A percentile compares a stretch with the other conserved stretches of the same genome.
Conservation (phyloP, 2,113 vertebrate genomes). For the Lonchura striata region DNA sequence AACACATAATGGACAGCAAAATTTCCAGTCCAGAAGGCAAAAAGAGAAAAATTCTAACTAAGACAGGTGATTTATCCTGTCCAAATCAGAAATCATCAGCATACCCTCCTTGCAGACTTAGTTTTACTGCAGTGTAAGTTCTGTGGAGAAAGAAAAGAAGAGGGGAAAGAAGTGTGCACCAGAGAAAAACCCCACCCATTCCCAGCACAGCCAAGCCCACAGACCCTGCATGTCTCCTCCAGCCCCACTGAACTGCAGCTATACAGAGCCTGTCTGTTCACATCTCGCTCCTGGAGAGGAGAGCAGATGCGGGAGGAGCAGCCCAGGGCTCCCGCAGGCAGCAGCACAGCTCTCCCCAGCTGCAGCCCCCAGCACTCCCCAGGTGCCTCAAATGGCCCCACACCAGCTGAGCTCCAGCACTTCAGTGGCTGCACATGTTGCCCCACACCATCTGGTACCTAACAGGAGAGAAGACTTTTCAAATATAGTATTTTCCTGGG, state of each 20-base stretch:
- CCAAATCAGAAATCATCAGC: background rate
- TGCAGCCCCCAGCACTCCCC: background rate
- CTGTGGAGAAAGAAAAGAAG: background rate
- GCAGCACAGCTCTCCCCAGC: background rate
- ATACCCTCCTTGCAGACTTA: fast-evolving
- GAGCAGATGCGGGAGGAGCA: fast-evolving
- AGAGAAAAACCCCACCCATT: fast-evolving
- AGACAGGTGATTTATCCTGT: background rate
- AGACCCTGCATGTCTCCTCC: background rate
- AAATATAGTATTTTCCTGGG: background rate
- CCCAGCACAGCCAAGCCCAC: background rate
- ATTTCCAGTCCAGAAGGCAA: background rate
- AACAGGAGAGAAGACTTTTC: background rate
- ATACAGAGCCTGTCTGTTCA: background rate
- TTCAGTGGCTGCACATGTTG: background rate
- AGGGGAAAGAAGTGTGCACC: fast-evolving
- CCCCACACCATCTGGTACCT: background rate
- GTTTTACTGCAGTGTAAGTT: background rate
- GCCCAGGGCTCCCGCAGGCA: fast-evolving
- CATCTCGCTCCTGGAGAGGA: background rate
- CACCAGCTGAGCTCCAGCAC: background rate
- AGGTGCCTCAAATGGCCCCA: background rate
- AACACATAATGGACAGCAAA: background rate
- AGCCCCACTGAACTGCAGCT: background rate
- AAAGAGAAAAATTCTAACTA: background rate